Evolutionary conservation across 2,888 invertebrate genomes (phyloP), one percentile per base, ranked within the genome.

Genomic region (Yponomeuta plumbellus): DNA sequence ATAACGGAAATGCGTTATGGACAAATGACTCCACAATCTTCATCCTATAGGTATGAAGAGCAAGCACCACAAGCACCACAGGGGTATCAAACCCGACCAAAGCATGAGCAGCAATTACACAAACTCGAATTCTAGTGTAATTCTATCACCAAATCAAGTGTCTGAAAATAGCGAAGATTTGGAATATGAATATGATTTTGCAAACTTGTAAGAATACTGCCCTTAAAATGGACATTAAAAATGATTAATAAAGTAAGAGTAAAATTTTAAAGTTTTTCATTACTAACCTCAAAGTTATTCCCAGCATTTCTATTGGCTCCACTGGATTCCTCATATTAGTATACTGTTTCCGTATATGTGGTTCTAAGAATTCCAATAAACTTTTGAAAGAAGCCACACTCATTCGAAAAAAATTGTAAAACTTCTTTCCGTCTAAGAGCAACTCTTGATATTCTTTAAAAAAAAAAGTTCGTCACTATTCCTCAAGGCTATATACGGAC

Each of bases 261-360:
- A 23, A 66, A 68, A 68, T 69, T 0, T 65, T 61, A 67, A 70
- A 65, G 44, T 52, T 68, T 69, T 68, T 69, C 58, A 67, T 66
- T 71, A 68, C 56, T 74, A 72, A 73, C 71, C 70, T 73, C 68
- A 73, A 72, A 72, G 72, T 74, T 61, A 72, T 73, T 66, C 72
- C 71, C 68, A 73, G 68, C 72, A 73, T 73, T 72, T 74, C 72
- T 70, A 72, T 44, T 72, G 71, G 72, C 67, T 73, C 73, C 70
- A 75, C 71, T 70, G 72, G 73, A 70, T 74, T 72, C 70, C 74
- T 75, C 70, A 72, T 71, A 70, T 73, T 72, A 72, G 72, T 73
- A 70, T 73, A 74, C 66, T 72, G 68, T 70, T 74, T 74, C 61
- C 69, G 71, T 73, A 73, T 69, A 66, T 73, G 72, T 73, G 74